These are phyloP conservation scores for Agrotis puta DNA, from an alignment of 2,888 invertebrate species.

Conservation along the genomic window DNA sequence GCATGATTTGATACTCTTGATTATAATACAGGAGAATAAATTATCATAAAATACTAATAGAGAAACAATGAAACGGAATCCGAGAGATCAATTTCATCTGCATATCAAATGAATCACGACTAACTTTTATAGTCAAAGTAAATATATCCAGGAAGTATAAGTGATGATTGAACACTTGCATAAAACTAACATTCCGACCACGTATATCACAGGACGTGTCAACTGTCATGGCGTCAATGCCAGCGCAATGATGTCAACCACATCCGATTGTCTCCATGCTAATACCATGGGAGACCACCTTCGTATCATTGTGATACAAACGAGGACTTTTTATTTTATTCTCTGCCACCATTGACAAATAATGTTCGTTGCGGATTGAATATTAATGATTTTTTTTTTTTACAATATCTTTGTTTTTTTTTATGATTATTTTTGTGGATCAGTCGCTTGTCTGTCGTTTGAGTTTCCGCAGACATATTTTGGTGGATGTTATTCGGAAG, in stretches of 20 bases:
- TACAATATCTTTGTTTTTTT: neutral
- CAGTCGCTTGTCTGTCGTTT: slow-evolving; percentile 34
- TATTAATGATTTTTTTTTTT: slow-evolving; percentile 71
- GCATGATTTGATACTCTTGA: slow-evolving; percentile 11
- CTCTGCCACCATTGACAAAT: slow-evolving; percentile 78
- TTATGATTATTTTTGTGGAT: slow-evolving; percentile 31
- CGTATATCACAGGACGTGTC: slow-evolving; percentile 84
- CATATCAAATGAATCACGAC: slow-evolving; percentile 30
- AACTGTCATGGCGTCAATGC: slow-evolving; percentile 77
- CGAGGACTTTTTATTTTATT: slow-evolving; percentile 77
- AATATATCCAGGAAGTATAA: slow-evolving; percentile 71
- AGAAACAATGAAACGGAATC: slow-evolving; percentile 11
- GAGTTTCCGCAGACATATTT: slow-evolving; percentile 62
- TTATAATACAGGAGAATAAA: slow-evolving; percentile 2
- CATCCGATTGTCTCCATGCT: slow-evolving; percentile 83
- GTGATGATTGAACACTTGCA: slow-evolving; percentile 62
- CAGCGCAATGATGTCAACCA: slow-evolving; percentile 80
- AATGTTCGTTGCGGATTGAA: slow-evolving; percentile 80
- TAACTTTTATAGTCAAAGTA: slow-evolving; percentile 50
- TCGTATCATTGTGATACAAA: slow-evolving; percentile 71
- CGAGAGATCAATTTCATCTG: slow-evolving; percentile 30
- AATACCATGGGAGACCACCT: slow-evolving; percentile 79
- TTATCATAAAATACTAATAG: slow-evolving; percentile 20
- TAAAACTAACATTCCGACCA: slow-evolving; percentile 75
- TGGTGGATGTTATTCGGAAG: slow-evolving; percentile 33